Evolutionary conservation across 2,888 invertebrate genomes (phyloP), one percentile per base, ranked within the genome.

Genomic region (Elysia crispata): DNA sequence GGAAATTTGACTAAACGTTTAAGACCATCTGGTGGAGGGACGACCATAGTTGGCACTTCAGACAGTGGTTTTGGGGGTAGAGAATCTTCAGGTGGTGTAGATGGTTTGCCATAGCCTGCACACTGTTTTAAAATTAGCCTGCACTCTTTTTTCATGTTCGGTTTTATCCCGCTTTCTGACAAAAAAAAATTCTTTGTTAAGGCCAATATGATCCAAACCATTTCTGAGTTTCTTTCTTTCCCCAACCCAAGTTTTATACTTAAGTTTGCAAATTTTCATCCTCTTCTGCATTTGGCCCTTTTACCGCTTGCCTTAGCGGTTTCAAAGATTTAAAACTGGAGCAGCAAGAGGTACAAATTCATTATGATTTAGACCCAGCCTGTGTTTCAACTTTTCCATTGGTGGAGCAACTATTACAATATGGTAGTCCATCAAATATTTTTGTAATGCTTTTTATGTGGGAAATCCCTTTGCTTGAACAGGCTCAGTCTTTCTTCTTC

Each of bases 21-120:
- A 25, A 91, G 83, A 57, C 90, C 91, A 1, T 87, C 78, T 0
- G 91, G 91, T 23, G 89, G 86, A 1, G 91, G 91, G n/a, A 89
- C 84, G 77, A 85, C 84, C 5, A 91, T 81, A 50, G 82, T 62
- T 1, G 91, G 91, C 5, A 79, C 66, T 41, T 75, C 75, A 28
- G 85, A 84, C 20, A 81, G 80, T 18, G 83, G 80, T 23, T 78
- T 77, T 18, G 74, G 81, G 28, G 70, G 41, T 31, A 85, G 83
- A 18, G 81, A 74, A 13, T 81, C 76, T 31, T 83, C 82, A 31
- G 77, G 78, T 31, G 84, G 79, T 25, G 84, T 81, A 25, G 82
- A 77, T 18, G 83, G 67, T 31, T 49, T 83, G 83, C 31, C 79
- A 77, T n/a, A 80, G 69, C n/a, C n/a, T n/a, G 31, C 83, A 77